Evolutionary conservation across 2,888 invertebrate species (phyloP).

Genomic region (Liodrosophila aerea): DNA sequence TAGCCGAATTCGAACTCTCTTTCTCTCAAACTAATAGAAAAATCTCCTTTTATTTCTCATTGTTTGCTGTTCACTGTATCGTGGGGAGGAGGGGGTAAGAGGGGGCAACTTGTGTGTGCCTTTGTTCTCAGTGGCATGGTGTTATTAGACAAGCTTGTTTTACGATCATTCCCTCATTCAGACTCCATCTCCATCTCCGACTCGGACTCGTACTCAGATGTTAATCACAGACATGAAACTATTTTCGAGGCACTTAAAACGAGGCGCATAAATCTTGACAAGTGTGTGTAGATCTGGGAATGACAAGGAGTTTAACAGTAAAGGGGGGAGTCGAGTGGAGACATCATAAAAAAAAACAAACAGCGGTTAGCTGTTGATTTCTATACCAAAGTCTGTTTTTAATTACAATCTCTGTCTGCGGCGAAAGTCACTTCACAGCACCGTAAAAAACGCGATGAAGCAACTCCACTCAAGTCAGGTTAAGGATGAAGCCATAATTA

Average conservation of each 20-base stretch:
- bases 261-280: constrained; percentile 61
- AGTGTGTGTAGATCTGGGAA: constrained; percentile 30
- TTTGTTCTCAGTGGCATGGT: constrained; percentile 15
- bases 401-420: constrained; percentile 51
- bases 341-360: constrained; percentile 52
- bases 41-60: constrained; percentile 13
- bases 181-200: not conserved
- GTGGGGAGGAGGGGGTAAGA: no score
- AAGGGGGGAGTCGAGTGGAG: constrained; percentile 3
- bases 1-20: not conserved
- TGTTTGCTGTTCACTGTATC: not conserved
- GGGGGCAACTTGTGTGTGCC: constrained; percentile 23
- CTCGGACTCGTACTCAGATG: constrained; percentile 27
- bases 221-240: constrained; percentile 69
- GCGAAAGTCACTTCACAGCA: constrained; percentile 51
- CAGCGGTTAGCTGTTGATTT: constrained; percentile 46
- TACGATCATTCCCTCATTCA: constrained; percentile 10
- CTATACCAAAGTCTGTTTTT: constrained; percentile 33
- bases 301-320: constrained; percentile 11
- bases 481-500: constrained; percentile 59
- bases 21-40: no score
- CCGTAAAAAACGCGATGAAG: not conserved
- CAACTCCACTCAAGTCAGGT: constrained; percentile 14
- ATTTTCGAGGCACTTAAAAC: constrained; percentile 69
- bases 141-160: constrained; percentile 39